Base-by-base conservation (phyloP, 2,797 vertebrate species). In the Mycteria americana region DNA sequence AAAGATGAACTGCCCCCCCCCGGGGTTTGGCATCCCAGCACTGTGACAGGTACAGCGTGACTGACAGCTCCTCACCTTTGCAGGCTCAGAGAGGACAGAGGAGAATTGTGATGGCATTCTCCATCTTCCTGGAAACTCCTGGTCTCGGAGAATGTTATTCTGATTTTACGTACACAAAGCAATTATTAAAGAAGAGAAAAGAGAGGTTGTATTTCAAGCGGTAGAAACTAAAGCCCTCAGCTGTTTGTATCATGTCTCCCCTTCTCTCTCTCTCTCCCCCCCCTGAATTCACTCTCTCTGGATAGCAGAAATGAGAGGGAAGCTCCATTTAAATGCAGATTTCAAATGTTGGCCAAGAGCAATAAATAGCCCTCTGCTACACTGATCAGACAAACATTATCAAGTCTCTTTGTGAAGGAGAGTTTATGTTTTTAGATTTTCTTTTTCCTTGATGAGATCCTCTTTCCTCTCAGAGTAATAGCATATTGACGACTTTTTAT, bases 271-370 rank as follows among this genome's bases (percentile, higher is more conserved):
- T 37, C 35, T 21, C 82, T 39, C 60, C n/a, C 35, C 18, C 82
- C 31, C 56, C 46, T 79, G 80, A 85, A 96, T 95, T 94, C 63
- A 16, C 65, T 89, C 80, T 96, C 68, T 74, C 86, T 73, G 82
- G 88, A 31, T 90, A 75, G 60, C 73, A 83, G 50, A 73, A 91
- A 68, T 41, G 90, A 84, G 94, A 95, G 82, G 68, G 82, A 67
- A 88, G 85, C 82, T 80, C 76, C 89, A 92, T 96, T 97, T 97
- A 97, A 97, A 97, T 97, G 92, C 94, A 91, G 88, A 95, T 97
- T 97, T 96, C 87, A 65, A 45, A 54, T 48, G 90, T 6, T 91
- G 96, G 94, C 97, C 72, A 41, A 74, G 43, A 97, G 92, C 95
- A 93, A 85, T 92, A 94, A 90, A 85, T 85, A 82, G 85, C 88